phyloP scores from a whole-genome alignment of 1,140 invertebrate species.

The Hesperophylax magnus region DNA sequence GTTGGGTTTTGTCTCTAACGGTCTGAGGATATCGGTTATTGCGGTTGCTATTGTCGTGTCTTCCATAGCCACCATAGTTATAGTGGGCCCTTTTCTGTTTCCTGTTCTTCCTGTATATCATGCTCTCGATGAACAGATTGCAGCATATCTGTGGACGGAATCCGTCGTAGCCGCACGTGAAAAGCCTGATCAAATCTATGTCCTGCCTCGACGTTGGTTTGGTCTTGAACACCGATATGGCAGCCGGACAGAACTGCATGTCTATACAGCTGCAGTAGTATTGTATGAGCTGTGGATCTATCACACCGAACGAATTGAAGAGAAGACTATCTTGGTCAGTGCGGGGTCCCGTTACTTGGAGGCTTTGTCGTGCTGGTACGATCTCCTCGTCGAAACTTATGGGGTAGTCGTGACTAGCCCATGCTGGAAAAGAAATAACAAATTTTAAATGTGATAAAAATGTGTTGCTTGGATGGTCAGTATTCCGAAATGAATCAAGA shows the following conservation, averaged over 20 bases:
- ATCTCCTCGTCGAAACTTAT: constrained; percentile 22
- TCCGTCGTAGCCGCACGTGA: constrained; percentile 44
- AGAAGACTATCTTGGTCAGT: constrained; percentile 24
- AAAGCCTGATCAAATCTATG: constrained; percentile 39
- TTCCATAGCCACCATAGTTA: constrained; percentile 26
- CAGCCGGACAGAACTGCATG: constrained; percentile 40
- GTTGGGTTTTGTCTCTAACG: constrained; percentile 26
- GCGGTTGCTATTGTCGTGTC: neutral
- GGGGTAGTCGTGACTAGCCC: constrained; percentile 6
- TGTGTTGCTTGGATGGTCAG: too few relatives aligned
- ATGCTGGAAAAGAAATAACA: constrained; percentile 28
- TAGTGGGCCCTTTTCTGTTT: constrained; percentile 53
- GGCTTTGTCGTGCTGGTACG: neutral
- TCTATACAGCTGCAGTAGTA: constrained; percentile 47
- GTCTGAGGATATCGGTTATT: neutral
- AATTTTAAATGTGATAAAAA: neutral
- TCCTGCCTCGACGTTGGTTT: constrained; percentile 22
- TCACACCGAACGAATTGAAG: constrained; percentile 38
- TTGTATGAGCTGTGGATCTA: constrained; percentile 27
- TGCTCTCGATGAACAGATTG: constrained; percentile 33
- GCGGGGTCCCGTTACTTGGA: neutral
- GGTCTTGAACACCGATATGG: constrained; percentile 31
- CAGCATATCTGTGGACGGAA: constrained; percentile 49
- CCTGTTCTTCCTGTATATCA: constrained; percentile 31
- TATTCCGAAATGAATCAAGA: too few relatives aligned